These are phyloP conservation scores for Pangasius macronema DNA, from an alignment of 2,797 vertebrate species.

Conservation along the genomic window DNA sequence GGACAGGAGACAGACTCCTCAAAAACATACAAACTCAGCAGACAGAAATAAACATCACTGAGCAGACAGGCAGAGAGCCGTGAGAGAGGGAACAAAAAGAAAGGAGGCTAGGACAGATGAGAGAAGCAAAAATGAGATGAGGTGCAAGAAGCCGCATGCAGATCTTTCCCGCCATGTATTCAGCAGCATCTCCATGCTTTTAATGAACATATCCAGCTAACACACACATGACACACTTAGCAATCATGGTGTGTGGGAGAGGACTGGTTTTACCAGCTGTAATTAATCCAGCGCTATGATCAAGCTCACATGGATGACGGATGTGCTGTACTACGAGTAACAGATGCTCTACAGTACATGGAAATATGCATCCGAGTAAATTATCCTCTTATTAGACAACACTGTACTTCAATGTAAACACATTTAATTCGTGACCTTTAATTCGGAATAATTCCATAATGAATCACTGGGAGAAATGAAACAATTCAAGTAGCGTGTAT, in stretches of 20 bases:
- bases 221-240: constrained; percentile 26
- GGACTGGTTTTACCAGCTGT: constrained; percentile 18
- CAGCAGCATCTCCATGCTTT: not conserved
- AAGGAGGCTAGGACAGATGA: not conserved
- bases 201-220: constrained; percentile 5
- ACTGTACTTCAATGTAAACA: not conserved
- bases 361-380: not conserved
- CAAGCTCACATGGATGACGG: not conserved
- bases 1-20: not conserved
- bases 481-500: not conserved
- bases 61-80: not conserved
- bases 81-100: not conserved
- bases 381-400: not conserved
- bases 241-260: constrained; percentile 7
- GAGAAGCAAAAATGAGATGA: not conserved
- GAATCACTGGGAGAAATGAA: not conserved
- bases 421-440: not conserved
- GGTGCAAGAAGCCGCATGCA: not conserved
- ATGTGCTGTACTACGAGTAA: not conserved
- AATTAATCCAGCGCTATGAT: not conserved
- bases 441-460: not conserved
- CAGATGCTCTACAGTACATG: not conserved
- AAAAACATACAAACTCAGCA: not conserved
- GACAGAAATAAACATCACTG: constrained; percentile 4
- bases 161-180: not conserved